Evolutionary conservation across 2,888 invertebrate genomes (phyloP).

Genomic region (Xylophagus ater): DNA sequence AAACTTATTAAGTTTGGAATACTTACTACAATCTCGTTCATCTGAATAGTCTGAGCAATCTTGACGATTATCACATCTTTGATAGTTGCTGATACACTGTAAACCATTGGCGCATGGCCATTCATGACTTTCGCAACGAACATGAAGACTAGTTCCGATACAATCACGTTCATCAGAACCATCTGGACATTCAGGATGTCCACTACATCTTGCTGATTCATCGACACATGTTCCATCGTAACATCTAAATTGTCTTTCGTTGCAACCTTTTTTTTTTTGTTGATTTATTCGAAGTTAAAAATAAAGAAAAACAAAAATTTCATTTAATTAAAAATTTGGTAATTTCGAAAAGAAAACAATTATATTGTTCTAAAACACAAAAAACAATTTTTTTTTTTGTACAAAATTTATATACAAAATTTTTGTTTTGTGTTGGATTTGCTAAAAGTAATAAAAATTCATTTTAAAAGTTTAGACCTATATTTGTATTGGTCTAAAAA

Average conservation of each 20-base stretch:
- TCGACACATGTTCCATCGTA: conserved; percentile 56
- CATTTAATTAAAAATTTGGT: conserved; percentile 7
- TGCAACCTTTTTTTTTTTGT: conserved; percentile 48
- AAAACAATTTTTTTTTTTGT: neutral
- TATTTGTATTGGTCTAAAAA: too few relatives aligned
- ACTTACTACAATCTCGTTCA: conserved; percentile 45
- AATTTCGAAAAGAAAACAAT: conserved; percentile 1
- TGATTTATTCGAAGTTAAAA: neutral
- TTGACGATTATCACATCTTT: conserved; percentile 42
- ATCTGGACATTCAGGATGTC: conserved; percentile 50
- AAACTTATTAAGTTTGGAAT: too few relatives aligned
- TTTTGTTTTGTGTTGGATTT: too few relatives aligned
- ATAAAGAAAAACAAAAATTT: neutral
- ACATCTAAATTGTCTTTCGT: conserved; percentile 55
- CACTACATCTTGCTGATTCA: conserved; percentile 50
- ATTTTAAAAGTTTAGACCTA: too few relatives aligned
- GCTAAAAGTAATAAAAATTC: too few relatives aligned
- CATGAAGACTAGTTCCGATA: conserved; percentile 17
- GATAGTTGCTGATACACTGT: conserved; percentile 29
- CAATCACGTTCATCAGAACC: conserved; percentile 58
- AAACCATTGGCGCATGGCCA: conserved; percentile 35
- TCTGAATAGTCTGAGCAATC: conserved; percentile 50
- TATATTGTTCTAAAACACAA: neutral
- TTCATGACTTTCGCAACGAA: conserved; percentile 29
- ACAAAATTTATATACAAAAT: neutral